These are phyloP conservation scores for Benthosema pterotum DNA, from an alignment of 2,797 vertebrate genomes.

Conservation along the genomic window DNA sequence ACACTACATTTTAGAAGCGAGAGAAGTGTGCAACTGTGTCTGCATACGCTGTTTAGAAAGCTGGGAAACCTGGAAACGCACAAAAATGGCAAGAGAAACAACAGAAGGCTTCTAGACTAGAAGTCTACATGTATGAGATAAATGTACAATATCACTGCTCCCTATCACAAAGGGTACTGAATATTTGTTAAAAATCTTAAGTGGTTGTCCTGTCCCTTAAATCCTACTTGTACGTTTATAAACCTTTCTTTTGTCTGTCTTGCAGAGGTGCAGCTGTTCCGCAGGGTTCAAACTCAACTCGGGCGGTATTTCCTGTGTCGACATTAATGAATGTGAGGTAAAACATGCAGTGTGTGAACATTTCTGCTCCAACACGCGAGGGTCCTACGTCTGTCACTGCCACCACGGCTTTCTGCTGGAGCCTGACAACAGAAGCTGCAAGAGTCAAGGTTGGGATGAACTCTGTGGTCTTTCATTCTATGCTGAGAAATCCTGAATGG, in stretches of 20 bases:
- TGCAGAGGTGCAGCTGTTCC: slow-evolving; percentile 83
- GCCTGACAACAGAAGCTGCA: slow-evolving; percentile 83
- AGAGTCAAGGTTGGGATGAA: slow-evolving; percentile 78
- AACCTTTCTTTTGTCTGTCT: background rate
- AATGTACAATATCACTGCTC: too few species aligned
- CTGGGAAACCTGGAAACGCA: too few species aligned
- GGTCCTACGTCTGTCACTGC: slow-evolving; percentile 85
- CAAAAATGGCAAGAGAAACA: too few species aligned
- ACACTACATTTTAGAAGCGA: too few species aligned
- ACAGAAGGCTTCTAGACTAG: too few species aligned
- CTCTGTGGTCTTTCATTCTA: background rate
- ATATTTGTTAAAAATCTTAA: too few species aligned
- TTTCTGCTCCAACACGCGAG: slow-evolving; percentile 81
- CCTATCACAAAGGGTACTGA: too few species aligned
- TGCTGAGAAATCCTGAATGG: too few species aligned
- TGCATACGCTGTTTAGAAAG: too few species aligned
- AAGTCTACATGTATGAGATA: too few species aligned
- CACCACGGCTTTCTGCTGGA: slow-evolving; percentile 85
- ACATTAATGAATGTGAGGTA: slow-evolving; percentile 84
- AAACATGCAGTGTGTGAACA: slow-evolving; percentile 81
- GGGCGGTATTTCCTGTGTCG: slow-evolving; percentile 74
- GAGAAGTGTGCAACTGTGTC: too few species aligned
- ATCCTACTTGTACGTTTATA: background rate
- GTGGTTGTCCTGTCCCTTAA: too few species aligned
- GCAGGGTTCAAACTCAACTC: slow-evolving; percentile 74